Base-by-base conservation (phyloP, 2,888 invertebrate genomes). In the Cistogaster globosa region DNA sequence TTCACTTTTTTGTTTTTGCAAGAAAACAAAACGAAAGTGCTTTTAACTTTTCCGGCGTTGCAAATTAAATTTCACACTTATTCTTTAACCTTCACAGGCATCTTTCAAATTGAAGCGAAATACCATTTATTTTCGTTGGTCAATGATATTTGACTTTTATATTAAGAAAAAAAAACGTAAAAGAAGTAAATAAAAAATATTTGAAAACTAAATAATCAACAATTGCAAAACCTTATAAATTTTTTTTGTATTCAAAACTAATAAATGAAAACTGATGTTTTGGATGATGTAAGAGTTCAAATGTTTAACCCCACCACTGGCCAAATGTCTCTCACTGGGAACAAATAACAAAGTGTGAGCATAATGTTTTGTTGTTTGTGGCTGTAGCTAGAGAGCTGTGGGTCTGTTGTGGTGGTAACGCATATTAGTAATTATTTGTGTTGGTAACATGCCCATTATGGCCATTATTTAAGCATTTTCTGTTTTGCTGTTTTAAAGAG, bases 211-310 rank as follows among this genome's bases (percentile, higher is more conserved):
- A 63, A 36, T 12, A 38, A 51, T 14, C 26, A 38, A 51, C 72
- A 63, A 63, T 58, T 69, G 63, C 55, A 55, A 62, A 78, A 63
- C 62, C 62, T 71, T 55, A 63, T 63, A 78, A 78, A 71, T 65
- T 60, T 48, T 32, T 2, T 22, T 60, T 4, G 26, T 4, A 2
- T 26, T 26, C 6, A 32, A 48, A 60, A 14, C 38, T 51, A 51
- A 22, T 26, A 26, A n/a, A 42, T 68, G 12, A n/a, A 42, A 68
- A 51, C 38, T 67, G 58, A 77, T 77, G 77, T 77, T 36, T 68
- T 62, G 60, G 38, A 71, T 85, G 85, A 82, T 71, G 82, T 78
- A 85, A 85, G 74, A 85, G 85, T 82, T 85, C 82, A 85, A 82
- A 85, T 79, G 85, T 75, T 85, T 78, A 82, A 82, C 82, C 74